phyloP scores from a whole-genome alignment of 1,140 invertebrate species.

The Ganaspis sp. region DNA sequence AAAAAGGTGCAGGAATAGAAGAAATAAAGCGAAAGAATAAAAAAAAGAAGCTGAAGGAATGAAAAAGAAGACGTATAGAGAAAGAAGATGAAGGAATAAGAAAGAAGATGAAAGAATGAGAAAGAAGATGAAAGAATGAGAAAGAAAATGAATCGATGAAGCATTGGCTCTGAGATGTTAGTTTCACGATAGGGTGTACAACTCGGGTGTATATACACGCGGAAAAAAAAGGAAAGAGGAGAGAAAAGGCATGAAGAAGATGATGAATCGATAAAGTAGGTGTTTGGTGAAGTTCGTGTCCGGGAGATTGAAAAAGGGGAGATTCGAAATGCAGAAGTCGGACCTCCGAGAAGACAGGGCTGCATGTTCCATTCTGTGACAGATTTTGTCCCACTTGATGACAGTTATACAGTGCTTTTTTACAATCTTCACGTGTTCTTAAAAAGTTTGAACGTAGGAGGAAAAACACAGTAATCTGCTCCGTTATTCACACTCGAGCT shows the following conservation, averaged over 20 bases:
- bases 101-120: slow-evolving; percentile 25
- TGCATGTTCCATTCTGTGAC: neutral
- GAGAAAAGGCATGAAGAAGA: neutral
- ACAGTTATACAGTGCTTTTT: neutral
- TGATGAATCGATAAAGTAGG: slow-evolving; percentile 24
- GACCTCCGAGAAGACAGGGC: slow-evolving; percentile 10
- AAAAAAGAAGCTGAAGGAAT: neutral
- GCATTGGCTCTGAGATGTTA: slow-evolving; percentile 19
- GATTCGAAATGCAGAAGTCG: slow-evolving; percentile 23
- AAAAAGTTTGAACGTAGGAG: neutral
- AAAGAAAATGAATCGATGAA: slow-evolving; percentile 7
- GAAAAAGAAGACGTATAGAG: too few relatives aligned
- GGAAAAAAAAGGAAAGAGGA: neutral
- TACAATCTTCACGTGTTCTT: neutral
- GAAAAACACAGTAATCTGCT: neutral
- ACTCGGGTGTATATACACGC: neutral
- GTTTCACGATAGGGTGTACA: slow-evolving; percentile 26
- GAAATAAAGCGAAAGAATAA: neutral
- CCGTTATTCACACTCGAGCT: slow-evolving; percentile 1
- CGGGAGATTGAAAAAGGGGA: slow-evolving; percentile 26
- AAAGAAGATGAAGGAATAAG: neutral
- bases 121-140: neutral
- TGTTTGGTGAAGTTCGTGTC: slow-evolving; percentile 30
- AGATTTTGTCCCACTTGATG: slow-evolving; percentile 11
- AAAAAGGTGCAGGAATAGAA: too few relatives aligned